These are phyloP conservation scores for Bombyx mandarina DNA, from an alignment of 1,140 invertebrate genomes.

Conservation along the genomic window DNA sequence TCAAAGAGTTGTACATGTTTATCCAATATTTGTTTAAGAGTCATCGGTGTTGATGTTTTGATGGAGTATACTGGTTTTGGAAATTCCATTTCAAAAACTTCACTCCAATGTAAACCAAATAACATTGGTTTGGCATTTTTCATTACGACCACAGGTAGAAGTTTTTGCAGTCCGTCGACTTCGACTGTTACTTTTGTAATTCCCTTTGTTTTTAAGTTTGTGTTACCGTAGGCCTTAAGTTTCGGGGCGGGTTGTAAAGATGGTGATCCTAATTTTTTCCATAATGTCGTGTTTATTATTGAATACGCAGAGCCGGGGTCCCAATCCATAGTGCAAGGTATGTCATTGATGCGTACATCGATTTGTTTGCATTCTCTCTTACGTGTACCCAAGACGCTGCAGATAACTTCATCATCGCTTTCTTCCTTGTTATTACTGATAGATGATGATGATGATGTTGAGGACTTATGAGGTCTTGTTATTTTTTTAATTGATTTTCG, in stretches of 20 bases:
- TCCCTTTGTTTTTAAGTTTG: slow-evolving; percentile 9
- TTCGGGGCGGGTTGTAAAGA: slow-evolving; percentile 7
- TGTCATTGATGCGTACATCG: too few species aligned
- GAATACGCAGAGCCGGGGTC: too few species aligned
- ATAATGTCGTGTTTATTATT: neutral
- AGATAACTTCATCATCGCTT: too few species aligned
- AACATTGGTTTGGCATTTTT: slow-evolving; percentile 10
- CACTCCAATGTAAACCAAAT: slow-evolving; percentile 10
- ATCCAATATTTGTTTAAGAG: slow-evolving; percentile 1
- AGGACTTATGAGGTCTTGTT: too few species aligned
- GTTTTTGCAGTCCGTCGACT: slow-evolving; percentile 4
- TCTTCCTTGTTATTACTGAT: too few species aligned
- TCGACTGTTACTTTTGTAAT: slow-evolving; percentile 6
- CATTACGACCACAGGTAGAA: slow-evolving; percentile 10
- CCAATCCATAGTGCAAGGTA: too few species aligned
- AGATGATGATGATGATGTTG: too few species aligned
- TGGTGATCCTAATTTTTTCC: slow-evolving; percentile 9
- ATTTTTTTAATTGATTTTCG: too few species aligned
- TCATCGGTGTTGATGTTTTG: neutral
- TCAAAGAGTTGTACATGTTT: slow-evolving; percentile 3
- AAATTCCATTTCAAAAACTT: slow-evolving; percentile 9
- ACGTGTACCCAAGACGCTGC: too few species aligned
- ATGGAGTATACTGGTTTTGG: slow-evolving; percentile 10
- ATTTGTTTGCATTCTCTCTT: too few species aligned
- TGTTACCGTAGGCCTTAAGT: slow-evolving; percentile 8